phyloP scores from a whole-genome alignment of 1,140 invertebrate genomes.

The Helicoverpa zea region DNA sequence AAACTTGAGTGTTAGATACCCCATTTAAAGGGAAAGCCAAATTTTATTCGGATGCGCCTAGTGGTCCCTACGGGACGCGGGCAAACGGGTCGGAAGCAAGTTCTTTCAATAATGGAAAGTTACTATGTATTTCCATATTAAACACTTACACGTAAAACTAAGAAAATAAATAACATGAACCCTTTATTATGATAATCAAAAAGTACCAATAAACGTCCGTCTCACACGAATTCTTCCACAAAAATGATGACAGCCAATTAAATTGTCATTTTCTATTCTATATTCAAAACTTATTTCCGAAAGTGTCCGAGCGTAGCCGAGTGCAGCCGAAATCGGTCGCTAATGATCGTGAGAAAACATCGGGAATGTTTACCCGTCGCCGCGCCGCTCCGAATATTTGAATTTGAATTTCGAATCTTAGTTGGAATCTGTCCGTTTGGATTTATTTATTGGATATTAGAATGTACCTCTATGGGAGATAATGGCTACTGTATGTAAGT shows the following conservation, averaged over 20 bases:
- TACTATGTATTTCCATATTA: too few relatives aligned
- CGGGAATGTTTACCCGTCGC: constrained; percentile 56
- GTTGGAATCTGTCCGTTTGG: constrained; percentile 31
- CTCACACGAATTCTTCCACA: neutral
- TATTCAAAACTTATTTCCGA: constrained; percentile 37
- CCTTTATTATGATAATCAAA: neutral
- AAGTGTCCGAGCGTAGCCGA: constrained; percentile 11
- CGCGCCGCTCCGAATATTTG: constrained; percentile 25
- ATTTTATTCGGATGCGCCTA: too few relatives aligned
- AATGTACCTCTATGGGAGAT: neutral
- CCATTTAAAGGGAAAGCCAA: too few relatives aligned
- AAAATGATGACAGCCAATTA: constrained; percentile 28
- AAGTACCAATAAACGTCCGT: neutral
- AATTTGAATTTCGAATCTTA: constrained; percentile 51
- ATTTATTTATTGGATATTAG: constrained; percentile 13
- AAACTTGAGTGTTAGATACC: too few relatives aligned
- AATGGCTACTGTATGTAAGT: neutral
- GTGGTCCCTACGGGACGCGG: too few relatives aligned
- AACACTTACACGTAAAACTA: too few relatives aligned
- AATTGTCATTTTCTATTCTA: constrained; percentile 13
- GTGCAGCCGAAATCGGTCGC: constrained; percentile 43
- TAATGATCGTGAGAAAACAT: constrained; percentile 72
- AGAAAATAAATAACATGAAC: neutral
- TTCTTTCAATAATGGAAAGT: too few relatives aligned
- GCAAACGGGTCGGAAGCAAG: too few relatives aligned